A percentile compares a stretch with the other conserved stretches of the same genome.
Evolutionary conservation across 2,797 vertebrate species (phyloP).

Genomic region (Coluber constrictor): DNA sequence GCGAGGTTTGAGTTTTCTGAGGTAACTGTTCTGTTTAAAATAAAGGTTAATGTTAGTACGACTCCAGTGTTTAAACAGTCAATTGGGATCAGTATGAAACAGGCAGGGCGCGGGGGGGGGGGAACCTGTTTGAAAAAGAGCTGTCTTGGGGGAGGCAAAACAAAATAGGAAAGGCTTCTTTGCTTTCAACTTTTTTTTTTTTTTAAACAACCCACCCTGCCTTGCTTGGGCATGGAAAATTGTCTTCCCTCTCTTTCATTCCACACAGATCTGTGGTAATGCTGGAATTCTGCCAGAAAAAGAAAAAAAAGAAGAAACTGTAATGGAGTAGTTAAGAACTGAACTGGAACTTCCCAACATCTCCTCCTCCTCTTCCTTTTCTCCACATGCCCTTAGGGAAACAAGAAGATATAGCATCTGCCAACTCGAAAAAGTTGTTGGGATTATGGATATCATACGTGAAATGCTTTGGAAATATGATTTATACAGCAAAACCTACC

Average conservation of each 20-base stretch:
- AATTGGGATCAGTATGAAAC: too few relatives aligned
- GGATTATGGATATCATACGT: background rate
- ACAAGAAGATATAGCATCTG: background rate
- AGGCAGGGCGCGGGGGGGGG: too few relatives aligned
- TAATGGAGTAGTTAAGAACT: background rate
- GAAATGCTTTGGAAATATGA: background rate
- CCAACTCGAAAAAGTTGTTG: background rate
- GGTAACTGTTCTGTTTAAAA: too few relatives aligned
- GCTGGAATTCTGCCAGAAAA: background rate
- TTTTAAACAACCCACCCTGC: background rate
- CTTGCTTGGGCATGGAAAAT: background rate
- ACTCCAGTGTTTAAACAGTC: too few relatives aligned
- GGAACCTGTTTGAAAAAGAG: background rate
- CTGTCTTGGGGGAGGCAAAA: background rate
- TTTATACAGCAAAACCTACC: background rate
- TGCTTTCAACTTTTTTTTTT: background rate
- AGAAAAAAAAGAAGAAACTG: background rate
- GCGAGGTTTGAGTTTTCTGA: too few relatives aligned
- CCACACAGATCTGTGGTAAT: background rate
- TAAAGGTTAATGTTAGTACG: too few relatives aligned
- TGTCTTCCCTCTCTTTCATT: background rate
- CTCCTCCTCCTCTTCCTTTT: background rate
- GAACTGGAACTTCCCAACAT: background rate
- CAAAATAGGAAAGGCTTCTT: background rate
- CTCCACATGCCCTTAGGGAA: background rate